Evolutionary conservation across 2,113 vertebrate species (phyloP), one percentile per base, ranked within the genome.

Genomic region (Indicator indicator): DNA sequence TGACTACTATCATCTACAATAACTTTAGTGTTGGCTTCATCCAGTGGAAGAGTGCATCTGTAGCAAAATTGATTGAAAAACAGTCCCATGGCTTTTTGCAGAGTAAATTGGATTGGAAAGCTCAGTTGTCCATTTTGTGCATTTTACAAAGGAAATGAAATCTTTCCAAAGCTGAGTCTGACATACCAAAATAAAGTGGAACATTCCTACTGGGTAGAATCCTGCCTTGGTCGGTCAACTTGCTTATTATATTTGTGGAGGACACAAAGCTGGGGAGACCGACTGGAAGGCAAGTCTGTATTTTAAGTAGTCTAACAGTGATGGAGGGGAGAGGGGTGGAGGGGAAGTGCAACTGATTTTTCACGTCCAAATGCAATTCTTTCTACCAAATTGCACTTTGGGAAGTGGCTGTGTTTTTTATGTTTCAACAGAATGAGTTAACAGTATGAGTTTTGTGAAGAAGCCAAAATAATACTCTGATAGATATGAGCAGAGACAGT

Each of bases 11-110:
- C 21, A 12, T 21, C 21, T 23, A 12, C 48, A 50, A 6, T 50
- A 50, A 24, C 48, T 50, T 50, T 40, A 76, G 16, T 1, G 0
- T 16, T 83, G 44, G 11, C 40, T 94, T 79, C 33, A 40, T 28
- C 38, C 0, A 5, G 16, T 3, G 0, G 0, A 38, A 46, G 4
- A 64, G 20, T 12, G n/a, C 33, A 44, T 77, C 38, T 86, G 42
- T 9, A 55, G 38, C 75, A 74, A 38, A 74, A 27, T 23, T 84
- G 20, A 9, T 19, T 67, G 33, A 64, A 90, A 95, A 75, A 21
- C 21, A 65, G 40, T 59, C 16, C 33, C 72, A 5, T 60, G 5
- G 28, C 44, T 19, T 76, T 52, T 58, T 90, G 28, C 30, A 38
- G 40, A 63, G 5, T 74, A 83, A 71, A 46, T 48, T 12, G 32